Conservation (phyloP, 2,888 invertebrate genomes). For the Carpatolechia fugitivella region DNA sequence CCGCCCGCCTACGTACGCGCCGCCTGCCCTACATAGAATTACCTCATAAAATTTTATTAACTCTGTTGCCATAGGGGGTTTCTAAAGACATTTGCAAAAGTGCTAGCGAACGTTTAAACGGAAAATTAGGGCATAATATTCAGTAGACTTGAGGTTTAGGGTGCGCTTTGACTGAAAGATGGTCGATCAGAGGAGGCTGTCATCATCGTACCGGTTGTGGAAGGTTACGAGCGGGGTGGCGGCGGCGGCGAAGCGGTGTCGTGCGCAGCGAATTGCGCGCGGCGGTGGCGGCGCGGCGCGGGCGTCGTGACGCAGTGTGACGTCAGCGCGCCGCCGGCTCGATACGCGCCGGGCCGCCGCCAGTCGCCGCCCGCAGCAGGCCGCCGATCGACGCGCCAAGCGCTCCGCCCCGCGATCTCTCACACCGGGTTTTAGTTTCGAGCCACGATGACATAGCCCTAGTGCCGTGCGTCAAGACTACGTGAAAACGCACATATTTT, state of each 20-base stretch:
- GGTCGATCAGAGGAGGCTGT: constrained; percentile 60
- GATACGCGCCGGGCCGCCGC: constrained; percentile 80
- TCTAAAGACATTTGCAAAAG: constrained; percentile 17
- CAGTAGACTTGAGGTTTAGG: not conserved
- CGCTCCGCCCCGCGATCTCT: constrained; percentile 67
- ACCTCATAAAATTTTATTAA: constrained; percentile 44
- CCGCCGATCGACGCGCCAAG: constrained; percentile 69
- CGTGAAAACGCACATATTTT: constrained; percentile 74
- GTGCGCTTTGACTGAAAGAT: constrained; percentile 41
- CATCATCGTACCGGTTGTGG: constrained; percentile 61
- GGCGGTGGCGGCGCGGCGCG: constrained; percentile 70
- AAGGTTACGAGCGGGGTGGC: constrained; percentile 58
- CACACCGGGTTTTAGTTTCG: constrained; percentile 76
- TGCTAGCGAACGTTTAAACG: not conserved
- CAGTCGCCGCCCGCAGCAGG: constrained; percentile 79
- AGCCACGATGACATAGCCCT: constrained; percentile 76
- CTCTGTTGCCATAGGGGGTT: constrained; percentile 20
- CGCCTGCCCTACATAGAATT: constrained; percentile 32
- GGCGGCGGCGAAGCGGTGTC: constrained; percentile 38
- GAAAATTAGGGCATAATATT: not conserved
- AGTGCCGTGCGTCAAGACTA: constrained; percentile 72
- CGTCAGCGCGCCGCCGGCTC: constrained; percentile 85
- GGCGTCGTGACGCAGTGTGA: constrained; percentile 83
- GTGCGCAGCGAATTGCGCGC: constrained; percentile 23
- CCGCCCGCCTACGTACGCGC: constrained; percentile 38